Percentiles rank a stretch among this genome's conserved stretches.
Evolutionary conservation across 2,888 invertebrate species (phyloP).

Genomic region (Rhingia rostrata): DNA sequence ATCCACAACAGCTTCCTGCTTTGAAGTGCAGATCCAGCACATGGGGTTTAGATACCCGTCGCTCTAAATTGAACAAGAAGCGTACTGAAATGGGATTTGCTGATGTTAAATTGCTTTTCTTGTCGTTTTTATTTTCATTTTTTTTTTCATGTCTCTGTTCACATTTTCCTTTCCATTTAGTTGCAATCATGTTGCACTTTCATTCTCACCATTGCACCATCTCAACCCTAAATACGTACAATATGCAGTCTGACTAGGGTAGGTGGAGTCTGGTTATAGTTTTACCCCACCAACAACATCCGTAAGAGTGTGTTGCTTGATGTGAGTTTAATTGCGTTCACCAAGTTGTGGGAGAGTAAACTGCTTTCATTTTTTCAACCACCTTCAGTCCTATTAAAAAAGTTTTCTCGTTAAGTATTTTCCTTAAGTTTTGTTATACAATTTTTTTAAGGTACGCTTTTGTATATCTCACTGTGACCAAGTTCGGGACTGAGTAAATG

Average conservation of each 20-base stretch:
- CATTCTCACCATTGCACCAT: slow-evolving; percentile 27
- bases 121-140: slow-evolving; percentile 6
- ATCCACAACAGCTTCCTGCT: slow-evolving; percentile 44
- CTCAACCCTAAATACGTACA: neutral
- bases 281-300: neutral
- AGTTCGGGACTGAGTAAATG: too few relatives aligned
- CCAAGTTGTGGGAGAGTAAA: slow-evolving; percentile 55
- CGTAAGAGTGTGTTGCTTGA: slow-evolving; percentile 51
- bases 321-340: slow-evolving; percentile 72
- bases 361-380: slow-evolving; percentile 38
- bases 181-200: slow-evolving; percentile 69
- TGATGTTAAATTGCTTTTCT: slow-evolving; percentile 56
- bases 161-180: slow-evolving; percentile 66
- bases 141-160: neutral
- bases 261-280: neutral
- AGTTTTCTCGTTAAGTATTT: slow-evolving; percentile 74
- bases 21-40: slow-evolving; percentile 49
- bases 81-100: slow-evolving; percentile 49
- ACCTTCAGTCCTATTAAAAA: slow-evolving; percentile 64
- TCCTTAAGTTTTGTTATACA: slow-evolving; percentile 59
- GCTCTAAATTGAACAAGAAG: slow-evolving; percentile 34
- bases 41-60: slow-evolving; percentile 30
- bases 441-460: slow-evolving; percentile 1
- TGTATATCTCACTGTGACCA: slow-evolving; percentile 1
- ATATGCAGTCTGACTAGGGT: neutral